Evolutionary conservation across 1,140 invertebrate species (phyloP), one percentile per base, ranked within the genome.

Genomic region (Micrasema minimum): DNA sequence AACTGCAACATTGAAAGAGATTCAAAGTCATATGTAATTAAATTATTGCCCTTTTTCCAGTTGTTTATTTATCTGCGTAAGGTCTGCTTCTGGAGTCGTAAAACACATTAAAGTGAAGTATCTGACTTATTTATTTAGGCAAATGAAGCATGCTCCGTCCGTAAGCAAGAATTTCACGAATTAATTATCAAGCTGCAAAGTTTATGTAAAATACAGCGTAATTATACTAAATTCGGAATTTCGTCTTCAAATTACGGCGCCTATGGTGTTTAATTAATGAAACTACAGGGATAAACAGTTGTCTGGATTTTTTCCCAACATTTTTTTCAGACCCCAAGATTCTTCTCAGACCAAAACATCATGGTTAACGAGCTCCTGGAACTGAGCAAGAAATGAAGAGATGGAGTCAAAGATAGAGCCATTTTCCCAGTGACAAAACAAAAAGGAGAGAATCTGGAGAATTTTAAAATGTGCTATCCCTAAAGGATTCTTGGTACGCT

Each of bases 391-490:
- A 23, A 18, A 14, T 57, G 41, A 38, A 10, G 64, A 38, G 64
- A 66, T 66, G 64, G 48, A 66, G 46, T 38, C 62, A 37, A n/a
- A 66, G 64, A 66, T 66, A 53, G 41, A 65, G 26, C 16, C 35
- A 46, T 66, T 48, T 26, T 62, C 31, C 12, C 26, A 12, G 23
- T 65, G 62, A 65, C 62, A 65, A 23, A 65, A 43, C 62, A 43
- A 45, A 62, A 62, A 62, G 41, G 22, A 18, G 22, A 22, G 50
- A 51, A 51, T 51, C 50, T 51, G 20, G 50, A 12, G 18, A 23
- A 23, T 51, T 51, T 51, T 51, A 51, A 51, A 51, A 51, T n/a
- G n/a, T n/a, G n/a, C n/a, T n/a, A n/a, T n/a, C n/a, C n/a, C n/a
- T n/a, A n/a, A n/a, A n/a, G n/a, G n/a, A n/a, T n/a, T n/a, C n/a